These are phyloP conservation scores for Scotopteryx bipunctaria DNA, from an alignment of 2,888 invertebrate genomes.

Conservation along the genomic window DNA sequence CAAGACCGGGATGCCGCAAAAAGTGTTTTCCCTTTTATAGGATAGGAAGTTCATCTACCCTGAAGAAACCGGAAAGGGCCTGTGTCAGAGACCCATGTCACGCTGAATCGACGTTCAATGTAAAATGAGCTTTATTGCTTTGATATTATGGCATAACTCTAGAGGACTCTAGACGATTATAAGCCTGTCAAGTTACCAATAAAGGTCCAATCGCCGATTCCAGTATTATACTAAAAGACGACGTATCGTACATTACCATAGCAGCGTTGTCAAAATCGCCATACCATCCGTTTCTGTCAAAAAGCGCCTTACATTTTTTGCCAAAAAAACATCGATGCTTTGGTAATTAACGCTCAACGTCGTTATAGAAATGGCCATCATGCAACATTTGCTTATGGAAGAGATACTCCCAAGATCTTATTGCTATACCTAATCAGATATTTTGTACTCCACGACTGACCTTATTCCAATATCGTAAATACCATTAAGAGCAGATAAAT, in stretches of 20 bases:
- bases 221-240: too few species aligned
- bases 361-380: too few species aligned
- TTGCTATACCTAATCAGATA: constrained; percentile 4
- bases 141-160: background rate
- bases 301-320: too few species aligned
- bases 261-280: too few species aligned
- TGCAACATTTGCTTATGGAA: too few species aligned
- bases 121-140: background rate
- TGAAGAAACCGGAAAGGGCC: constrained; percentile 55
- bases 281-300: too few species aligned
- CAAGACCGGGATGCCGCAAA: constrained; percentile 70
- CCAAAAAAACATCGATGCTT: too few species aligned
- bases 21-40: constrained; percentile 72
- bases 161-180: too few species aligned
- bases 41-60: constrained; percentile 73
- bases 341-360: too few species aligned
- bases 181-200: too few species aligned
- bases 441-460: background rate
- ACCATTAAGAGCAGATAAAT: constrained; percentile 11
- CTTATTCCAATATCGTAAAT: constrained; percentile 9
- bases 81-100: constrained; percentile 6
- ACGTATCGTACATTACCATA: too few species aligned
- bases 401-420: background rate
- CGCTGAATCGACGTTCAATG: background rate
- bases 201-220: too few species aligned